Evolutionary conservation across 2,797 vertebrate genomes (phyloP).

Genomic region (Crypturellus tataupa): DNA sequence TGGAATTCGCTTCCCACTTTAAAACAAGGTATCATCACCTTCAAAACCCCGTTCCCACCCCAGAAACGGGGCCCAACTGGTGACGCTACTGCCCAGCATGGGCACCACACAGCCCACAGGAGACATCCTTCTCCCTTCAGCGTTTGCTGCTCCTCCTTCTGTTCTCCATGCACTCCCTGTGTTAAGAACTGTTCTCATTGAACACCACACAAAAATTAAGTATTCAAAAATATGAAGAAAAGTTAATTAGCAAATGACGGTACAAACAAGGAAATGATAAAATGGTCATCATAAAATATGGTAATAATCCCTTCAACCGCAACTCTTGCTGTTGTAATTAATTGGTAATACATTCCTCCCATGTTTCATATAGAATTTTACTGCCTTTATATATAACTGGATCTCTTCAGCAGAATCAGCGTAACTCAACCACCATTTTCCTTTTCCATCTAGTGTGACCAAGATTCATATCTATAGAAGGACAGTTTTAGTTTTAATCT

Average conservation of each 20-base stretch:
- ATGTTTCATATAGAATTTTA: slow-evolving; percentile 53
- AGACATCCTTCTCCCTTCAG: neutral
- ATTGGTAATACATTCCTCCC: slow-evolving; percentile 54
- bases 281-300: slow-evolving; percentile 44
- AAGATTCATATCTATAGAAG: neutral
- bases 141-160: neutral
- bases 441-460: neutral
- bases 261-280: slow-evolving; percentile 64
- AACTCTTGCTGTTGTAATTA: slow-evolving; percentile 62
- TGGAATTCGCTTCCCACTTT: neutral
- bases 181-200: neutral
- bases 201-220: neutral
- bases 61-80: neutral
- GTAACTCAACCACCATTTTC: slow-evolving; percentile 19
- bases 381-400: slow-evolving; percentile 46
- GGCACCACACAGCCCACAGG: neutral
- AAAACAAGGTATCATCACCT: neutral
- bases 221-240: slow-evolving; percentile 38
- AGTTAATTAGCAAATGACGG: slow-evolving; percentile 48
- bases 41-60: neutral
- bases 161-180: neutral
- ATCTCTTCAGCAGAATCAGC: slow-evolving; percentile 50
- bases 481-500: neutral
- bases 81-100: neutral
- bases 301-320: slow-evolving; percentile 45